phyloP scores from a whole-genome alignment of 2,797 vertebrate genomes.

The Enteromius treurensis region DNA sequence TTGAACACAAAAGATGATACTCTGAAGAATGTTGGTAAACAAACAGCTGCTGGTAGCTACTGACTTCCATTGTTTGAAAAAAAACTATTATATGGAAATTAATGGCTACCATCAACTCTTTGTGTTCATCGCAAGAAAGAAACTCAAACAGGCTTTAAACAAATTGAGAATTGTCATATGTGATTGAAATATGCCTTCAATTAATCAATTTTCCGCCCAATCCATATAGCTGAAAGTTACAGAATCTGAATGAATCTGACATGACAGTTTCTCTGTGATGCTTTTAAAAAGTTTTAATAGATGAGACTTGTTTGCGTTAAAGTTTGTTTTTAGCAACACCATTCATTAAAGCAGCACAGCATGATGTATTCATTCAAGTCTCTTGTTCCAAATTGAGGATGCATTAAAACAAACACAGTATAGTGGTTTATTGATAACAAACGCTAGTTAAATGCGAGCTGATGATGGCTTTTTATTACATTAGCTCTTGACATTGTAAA shows the following conservation, averaged over 20 bases:
- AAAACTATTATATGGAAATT: not conserved
- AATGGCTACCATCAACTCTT: not conserved
- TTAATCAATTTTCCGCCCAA: not conserved
- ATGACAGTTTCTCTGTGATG: not conserved
- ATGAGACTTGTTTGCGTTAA: not conserved
- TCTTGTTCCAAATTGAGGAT: constrained; percentile 12
- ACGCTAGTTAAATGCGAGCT: not conserved
- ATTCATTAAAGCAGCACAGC: not conserved
- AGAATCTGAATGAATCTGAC: not conserved
- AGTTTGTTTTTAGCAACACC: not conserved
- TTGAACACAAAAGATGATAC: not conserved
- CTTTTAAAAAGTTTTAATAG: not conserved
- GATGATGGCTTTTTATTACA: constrained; percentile 11
- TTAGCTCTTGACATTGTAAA: not conserved
- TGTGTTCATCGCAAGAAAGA: not conserved
- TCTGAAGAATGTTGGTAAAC: not conserved
- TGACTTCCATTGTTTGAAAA: not conserved
- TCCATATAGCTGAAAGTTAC: not conserved
- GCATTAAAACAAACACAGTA: constrained; percentile 12
- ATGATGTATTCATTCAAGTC: not conserved
- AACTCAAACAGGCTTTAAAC: not conserved
- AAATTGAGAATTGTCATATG: not conserved
- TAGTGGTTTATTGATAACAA: constrained; percentile 1
- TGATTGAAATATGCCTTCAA: not conserved
- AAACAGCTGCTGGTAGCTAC: not conserved